A percentile compares a stretch with the other conserved stretches of the same genome.
These are phyloP conservation scores for Pinctada fucata DNA, from an alignment of 2,888 invertebrate genomes.

Conservation along the genomic window DNA sequence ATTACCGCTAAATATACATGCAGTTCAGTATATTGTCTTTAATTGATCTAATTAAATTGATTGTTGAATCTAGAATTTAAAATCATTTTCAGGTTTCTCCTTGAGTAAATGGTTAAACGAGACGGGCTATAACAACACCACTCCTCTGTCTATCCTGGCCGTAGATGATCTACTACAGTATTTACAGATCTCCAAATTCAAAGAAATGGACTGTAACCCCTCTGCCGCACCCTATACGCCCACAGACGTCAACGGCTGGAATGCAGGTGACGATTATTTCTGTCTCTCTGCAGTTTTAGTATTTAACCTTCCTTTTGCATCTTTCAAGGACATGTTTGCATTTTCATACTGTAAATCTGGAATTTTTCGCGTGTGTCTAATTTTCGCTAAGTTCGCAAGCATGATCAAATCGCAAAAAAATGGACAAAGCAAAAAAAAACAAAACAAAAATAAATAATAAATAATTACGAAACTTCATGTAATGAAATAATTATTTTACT, in stretches of 20 bases:
- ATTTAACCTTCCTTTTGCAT: too few relatives aligned
- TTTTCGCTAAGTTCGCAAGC: too few relatives aligned
- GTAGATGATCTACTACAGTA: conserved; percentile 37
- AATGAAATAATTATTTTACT: too few relatives aligned
- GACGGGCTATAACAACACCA: conserved; percentile 22
- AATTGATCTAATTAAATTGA: too few relatives aligned
- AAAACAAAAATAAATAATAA: too few relatives aligned
- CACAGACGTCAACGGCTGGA: conserved; percentile 14
- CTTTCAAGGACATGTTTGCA: not conserved
- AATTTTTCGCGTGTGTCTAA: too few relatives aligned
- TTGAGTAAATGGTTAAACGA: conserved; percentile 36
- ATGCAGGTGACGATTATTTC: conserved; percentile 2
- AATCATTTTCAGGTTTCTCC: conserved; percentile 33
- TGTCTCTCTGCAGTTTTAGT: not conserved
- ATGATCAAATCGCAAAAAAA: too few relatives aligned
- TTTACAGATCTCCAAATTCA: conserved; percentile 14
- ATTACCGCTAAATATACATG: too few relatives aligned
- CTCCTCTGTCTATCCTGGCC: conserved; percentile 21
- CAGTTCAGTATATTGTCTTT: too few relatives aligned
- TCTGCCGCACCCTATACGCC: conserved; percentile 12
- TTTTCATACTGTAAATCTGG: not conserved
- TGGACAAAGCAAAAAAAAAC: too few relatives aligned
- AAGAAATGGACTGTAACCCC: conserved; percentile 14
- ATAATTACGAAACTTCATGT: too few relatives aligned
- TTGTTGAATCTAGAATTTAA: too few relatives aligned